Base-by-base conservation (phyloP, 2,888 invertebrate species). In the Argyresthia albistria region DNA sequence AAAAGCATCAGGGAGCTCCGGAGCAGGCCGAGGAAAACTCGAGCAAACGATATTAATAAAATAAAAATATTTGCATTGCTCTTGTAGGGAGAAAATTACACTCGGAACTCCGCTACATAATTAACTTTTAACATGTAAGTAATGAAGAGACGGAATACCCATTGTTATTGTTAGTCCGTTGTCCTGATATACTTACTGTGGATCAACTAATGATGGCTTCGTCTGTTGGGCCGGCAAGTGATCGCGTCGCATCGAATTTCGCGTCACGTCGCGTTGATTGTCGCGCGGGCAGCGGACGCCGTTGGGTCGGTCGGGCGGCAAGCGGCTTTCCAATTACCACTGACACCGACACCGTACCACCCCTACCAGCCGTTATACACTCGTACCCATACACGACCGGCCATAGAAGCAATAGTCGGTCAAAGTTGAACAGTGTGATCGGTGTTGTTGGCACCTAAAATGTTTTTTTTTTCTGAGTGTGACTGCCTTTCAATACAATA, bases 181-280 rank as follows among this genome's bases (percentile, higher is more conserved):
- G 25, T 25, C 9, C 8, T 39, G 39, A 39, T 39, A 3, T 39
- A 36, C 9, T 36, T 9, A 39, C 39, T 6, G 39, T n/a, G n/a
- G 39, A 39, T n/a, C 9, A 9, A 39, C 39, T 39, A 39, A 39
- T 39, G 3, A 39, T 39, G 3, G n/a, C n/a, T 39, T 7, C 39
- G 39, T 39, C 39, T 39, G 25, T 25, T n/a, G 39, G 39, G 2
- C 10, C 3, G 39, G 46, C 46, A n/a, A 46, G 16, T 11, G 46
- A 50, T 51, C 70, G 64, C 62, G 69, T 69, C 71, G 80, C 82
- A 83, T 84, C 78, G 73, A 76, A 76, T 83, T 86, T 84, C 84
- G 74, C 75, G 76, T 83, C 86, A 86, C 84, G 86, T 86, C 73
- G 74, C 69, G 76, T 79, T 83, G 83, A 86, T 84, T 84, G 84